Base-by-base conservation (phyloP, 1,140 invertebrate species). In the Drosophila leontia region DNA sequence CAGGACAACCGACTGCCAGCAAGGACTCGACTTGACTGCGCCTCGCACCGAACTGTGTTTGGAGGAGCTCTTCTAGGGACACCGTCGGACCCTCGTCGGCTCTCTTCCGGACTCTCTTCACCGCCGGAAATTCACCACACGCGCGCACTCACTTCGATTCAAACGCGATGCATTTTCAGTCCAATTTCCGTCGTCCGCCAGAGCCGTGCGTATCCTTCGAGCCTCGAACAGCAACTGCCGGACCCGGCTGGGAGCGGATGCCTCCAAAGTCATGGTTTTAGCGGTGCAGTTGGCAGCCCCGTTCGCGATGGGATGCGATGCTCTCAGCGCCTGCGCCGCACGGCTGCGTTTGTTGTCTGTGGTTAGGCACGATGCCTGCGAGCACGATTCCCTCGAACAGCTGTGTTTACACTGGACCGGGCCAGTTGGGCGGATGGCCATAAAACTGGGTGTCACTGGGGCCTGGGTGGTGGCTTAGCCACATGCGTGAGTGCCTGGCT, bases 141-240 rank as follows among this genome's bases (percentile, higher is more conserved):
- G 61, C 56, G 47, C 41, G 39, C 56, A 29, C 48, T 59, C 50
- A 63, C 76, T 65, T 45, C 61, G 48, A 76, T 55, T 80, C 77
- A 68, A 44, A 58, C 45, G 59, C 70, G 59, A 58, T 80, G 62
- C 67, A 78, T 67, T 84, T 50, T 76, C 67, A 29, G 35, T 34
- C 41, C 48, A 67, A 47, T 72, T 75, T 69, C 55, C 63, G 72
- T 67, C 47, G 61, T 81, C 82, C 78, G 85, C 64, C 64, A 76
- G 68, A 90, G 78, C 85, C 85, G 85, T 90, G 78, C 85, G 85
- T 91, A 90, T 90, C 78, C 86, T 90, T 65, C 85, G 78, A 90
- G 81, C 86, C 81, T 90, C 81, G 75, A 90, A 91, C 74, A 91
- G 85, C 86, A 90, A 90, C 85, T 90, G 85, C 59, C 50, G 53